Base-by-base conservation (phyloP, 2,888 invertebrate species). In the Tachina grossa region DNA sequence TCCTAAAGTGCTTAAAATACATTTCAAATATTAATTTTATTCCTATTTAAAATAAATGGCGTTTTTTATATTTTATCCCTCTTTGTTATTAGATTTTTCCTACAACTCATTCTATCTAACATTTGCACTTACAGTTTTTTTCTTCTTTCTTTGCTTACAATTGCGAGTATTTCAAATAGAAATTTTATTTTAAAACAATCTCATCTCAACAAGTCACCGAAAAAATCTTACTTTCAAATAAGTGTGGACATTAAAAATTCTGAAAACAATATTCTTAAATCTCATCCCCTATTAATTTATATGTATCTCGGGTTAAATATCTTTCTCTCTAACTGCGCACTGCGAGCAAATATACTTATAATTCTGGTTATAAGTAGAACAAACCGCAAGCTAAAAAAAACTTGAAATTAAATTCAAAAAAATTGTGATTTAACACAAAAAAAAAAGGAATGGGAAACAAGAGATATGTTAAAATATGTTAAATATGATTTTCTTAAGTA, bases 301-400 rank as follows among this genome's bases (percentile, higher is more conserved):
- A 69, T 41, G 16, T 69, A 85, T 83, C 85, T 71, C 61, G 66
- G 82, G 85, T 83, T 85, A 83, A 83, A 85, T 76, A 85, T 85
- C 79, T 65, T 66, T 51, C 16, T n/a, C 69, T 79, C 61, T 53
- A 71, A 57, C 74, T 59, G 74, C 68, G 68, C 19, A 41, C 39
- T 68, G 45, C 53, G 4, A 77, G 49, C n/a, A 66, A 76, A 57
- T 59, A 57, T 59, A 53, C 31, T 74, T 53, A 51, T 69, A 63
- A 69, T 79, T 74, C 80, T 61, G 74, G 49, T 66, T 66, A 53
- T 45, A 79, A 61, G 61, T 69, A 43, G 69, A 69, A 59, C 57
- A 49, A 59, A 65, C 41, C 55, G 13, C 55, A 61, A 6, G n/a
- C 13, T 19, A 43, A 53, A 47, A 55, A 66, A 66, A n/a, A 1